Percentiles rank a stretch among this genome's conserved stretches.
phyloP scores from a whole-genome alignment of 2,113 vertebrate genomes.

The Setophaga kirtlandii region DNA sequence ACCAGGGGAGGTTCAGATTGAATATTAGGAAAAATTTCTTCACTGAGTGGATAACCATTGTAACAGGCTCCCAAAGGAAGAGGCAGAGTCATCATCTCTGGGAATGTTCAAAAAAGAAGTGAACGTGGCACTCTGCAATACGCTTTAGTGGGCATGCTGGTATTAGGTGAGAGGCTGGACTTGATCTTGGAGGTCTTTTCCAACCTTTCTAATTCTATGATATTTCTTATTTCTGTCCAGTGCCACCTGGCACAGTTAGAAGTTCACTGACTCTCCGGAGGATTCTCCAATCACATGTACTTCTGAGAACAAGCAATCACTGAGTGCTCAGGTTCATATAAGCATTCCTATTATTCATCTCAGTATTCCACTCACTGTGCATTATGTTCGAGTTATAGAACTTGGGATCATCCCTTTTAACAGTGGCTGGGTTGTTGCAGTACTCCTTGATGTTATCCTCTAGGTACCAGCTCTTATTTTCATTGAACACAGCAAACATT shows the following conservation, averaged over 20 bases:
- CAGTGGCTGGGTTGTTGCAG: conserved; percentile 75
- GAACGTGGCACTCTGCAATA: accelerated
- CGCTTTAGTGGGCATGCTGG: not conserved
- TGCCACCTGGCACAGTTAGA: not conserved
- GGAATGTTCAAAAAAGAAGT: not conserved
- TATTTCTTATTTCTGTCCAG: not conserved
- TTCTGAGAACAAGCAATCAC: not conserved
- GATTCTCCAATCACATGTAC: not conserved
- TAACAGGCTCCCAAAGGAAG: not conserved
- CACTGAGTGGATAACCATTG: not conserved
- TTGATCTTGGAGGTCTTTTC: not conserved
- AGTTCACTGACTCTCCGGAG: not conserved
- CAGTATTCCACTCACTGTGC: conserved; percentile 84
- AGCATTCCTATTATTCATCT: not conserved
- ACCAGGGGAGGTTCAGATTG: not conserved
- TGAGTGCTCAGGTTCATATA: not conserved
- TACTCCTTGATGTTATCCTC: conserved; percentile 87
- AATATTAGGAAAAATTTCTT: not conserved
- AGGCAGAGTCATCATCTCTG: not conserved
- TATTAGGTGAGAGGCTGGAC: not conserved
- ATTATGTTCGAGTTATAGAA: conserved; percentile 93
- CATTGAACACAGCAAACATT: conserved; percentile 89
- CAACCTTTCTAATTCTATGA: not conserved
- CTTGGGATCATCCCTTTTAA: conserved; percentile 82
- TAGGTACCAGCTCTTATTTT: conserved; percentile 98